These are phyloP conservation scores for Campaea margaritaria DNA, from an alignment of 2,888 invertebrate species.

Conservation along the genomic window DNA sequence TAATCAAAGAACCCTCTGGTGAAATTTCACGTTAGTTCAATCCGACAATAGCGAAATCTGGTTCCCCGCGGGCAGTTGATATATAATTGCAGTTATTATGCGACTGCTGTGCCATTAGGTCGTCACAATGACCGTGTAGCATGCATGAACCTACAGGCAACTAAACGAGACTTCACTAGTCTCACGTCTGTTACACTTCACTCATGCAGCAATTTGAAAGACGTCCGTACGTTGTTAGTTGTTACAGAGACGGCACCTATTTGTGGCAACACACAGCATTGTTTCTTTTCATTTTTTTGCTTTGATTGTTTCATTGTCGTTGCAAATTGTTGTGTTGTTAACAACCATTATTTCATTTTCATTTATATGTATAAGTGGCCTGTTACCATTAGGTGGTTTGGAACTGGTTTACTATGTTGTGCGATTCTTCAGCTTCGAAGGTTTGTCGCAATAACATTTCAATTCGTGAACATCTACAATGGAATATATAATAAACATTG, in stretches of 20 bases:
- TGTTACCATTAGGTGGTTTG: slow-evolving; percentile 6
- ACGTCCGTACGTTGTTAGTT: slow-evolving; percentile 25
- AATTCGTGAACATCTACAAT: too few species aligned
- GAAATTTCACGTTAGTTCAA: slow-evolving; percentile 52
- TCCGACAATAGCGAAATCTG: slow-evolving; percentile 51
- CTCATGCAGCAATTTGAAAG: slow-evolving; percentile 50
- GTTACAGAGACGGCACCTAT: too few species aligned
- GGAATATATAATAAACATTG: too few species aligned
- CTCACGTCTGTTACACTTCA: slow-evolving; percentile 58
- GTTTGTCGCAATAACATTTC: too few species aligned
- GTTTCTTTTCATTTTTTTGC: too few species aligned
- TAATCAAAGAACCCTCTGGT: slow-evolving; percentile 20
- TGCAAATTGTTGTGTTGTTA: too few species aligned
- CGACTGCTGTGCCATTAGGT: slow-evolving; percentile 58
- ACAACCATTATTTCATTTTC: too few species aligned
- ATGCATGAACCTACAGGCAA: slow-evolving; percentile 3
- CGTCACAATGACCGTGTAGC: slow-evolving; percentile 44
- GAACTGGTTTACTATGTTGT: slow-evolving; percentile 11
- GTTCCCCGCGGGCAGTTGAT: slow-evolving; percentile 50
- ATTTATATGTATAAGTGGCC: slow-evolving; percentile 16
- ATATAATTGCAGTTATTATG: slow-evolving; percentile 75
- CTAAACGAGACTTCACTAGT: slow-evolving; percentile 23
- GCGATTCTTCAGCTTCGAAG: too few species aligned
- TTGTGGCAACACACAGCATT: too few species aligned
- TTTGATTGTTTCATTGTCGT: too few species aligned